phyloP scores from a whole-genome alignment of 2,113 vertebrate genomes.

The Deroptyus accipitrinus region DNA sequence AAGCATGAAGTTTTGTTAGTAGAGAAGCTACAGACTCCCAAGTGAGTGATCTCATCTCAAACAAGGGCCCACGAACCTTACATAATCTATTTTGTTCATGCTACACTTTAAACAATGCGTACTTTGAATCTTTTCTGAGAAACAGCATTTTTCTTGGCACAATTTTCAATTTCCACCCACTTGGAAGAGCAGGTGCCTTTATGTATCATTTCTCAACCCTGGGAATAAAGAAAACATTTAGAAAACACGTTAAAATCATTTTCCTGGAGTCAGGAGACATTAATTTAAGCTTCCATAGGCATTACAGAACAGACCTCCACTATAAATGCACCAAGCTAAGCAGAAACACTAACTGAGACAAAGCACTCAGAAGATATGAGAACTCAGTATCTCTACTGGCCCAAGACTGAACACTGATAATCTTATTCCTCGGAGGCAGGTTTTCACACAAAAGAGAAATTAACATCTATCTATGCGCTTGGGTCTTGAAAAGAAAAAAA shows the following conservation, averaged over 20 bases:
- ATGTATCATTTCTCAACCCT: background rate
- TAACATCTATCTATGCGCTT: constrained; percentile 18
- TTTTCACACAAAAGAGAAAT: constrained; percentile 54
- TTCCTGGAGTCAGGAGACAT: background rate
- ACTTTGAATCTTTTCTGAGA: constrained; percentile 26
- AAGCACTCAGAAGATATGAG: background rate
- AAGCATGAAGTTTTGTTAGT: background rate
- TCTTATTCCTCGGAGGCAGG: background rate
- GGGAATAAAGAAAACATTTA: constrained; percentile 3
- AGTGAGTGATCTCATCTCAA: background rate
- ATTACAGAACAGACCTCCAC: background rate
- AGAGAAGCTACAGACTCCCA: background rate
- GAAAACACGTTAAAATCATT: background rate
- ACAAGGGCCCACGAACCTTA: background rate
- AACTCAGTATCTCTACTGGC: background rate
- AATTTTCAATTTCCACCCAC: constrained; percentile 14
- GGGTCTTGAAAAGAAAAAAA: constrained; percentile 20
- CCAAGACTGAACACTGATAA: background rate
- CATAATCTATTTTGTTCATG: constrained; percentile 13
- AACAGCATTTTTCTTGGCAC: background rate
- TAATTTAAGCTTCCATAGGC: background rate
- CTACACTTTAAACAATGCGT: background rate
- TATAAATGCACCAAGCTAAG: background rate
- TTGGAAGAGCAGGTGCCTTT: constrained; percentile 39
- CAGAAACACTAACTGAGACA: background rate